Evolutionary conservation across 2,888 invertebrate species (phyloP).

Genomic region (Athalia rosae): DNA sequence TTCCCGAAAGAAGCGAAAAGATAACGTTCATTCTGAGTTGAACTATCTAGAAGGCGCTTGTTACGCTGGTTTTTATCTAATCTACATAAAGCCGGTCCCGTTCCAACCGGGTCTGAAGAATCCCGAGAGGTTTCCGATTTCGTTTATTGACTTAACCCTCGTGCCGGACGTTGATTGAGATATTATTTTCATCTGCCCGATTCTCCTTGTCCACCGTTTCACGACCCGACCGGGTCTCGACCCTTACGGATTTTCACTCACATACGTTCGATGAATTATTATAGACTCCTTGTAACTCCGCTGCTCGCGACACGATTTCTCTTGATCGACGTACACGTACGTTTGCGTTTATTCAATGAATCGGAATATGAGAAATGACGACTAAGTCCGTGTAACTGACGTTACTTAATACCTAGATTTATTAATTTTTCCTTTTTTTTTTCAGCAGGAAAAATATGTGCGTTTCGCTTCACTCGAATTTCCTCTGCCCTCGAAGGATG

Average conservation of each 20-base stretch:
- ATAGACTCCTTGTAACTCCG: slow-evolving; percentile 22
- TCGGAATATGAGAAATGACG: slow-evolving; percentile 51
- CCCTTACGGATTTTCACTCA: slow-evolving; percentile 31
- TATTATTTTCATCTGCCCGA: slow-evolving; percentile 32
- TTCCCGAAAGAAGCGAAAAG: background rate
- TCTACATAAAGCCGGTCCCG: background rate
- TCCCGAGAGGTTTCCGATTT: slow-evolving; percentile 17
- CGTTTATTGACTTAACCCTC: slow-evolving; percentile 22
- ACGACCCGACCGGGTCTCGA: background rate
- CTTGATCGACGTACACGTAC: slow-evolving; percentile 13
- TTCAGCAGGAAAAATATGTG: background rate
- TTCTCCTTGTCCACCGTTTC: background rate
- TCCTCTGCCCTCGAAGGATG: background rate
- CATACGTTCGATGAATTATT: slow-evolving; percentile 4
- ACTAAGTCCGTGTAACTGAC: slow-evolving; percentile 57
- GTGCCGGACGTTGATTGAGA: slow-evolving; percentile 9
- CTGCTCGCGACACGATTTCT: background rate
- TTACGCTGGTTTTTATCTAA: slow-evolving; percentile 24
- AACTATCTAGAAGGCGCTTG: background rate
- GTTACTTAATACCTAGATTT: slow-evolving; percentile 56
- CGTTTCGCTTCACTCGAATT: background rate
- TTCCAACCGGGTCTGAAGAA: background rate
- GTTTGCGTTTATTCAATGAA: slow-evolving; percentile 44
- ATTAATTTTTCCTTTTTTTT: too few relatives aligned
- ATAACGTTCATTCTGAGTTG: slow-evolving; percentile 19